Evolutionary conservation across 53 echinoderm and acorn worm species (phyloP).

Genomic region (Zoroaster sp.): DNA sequence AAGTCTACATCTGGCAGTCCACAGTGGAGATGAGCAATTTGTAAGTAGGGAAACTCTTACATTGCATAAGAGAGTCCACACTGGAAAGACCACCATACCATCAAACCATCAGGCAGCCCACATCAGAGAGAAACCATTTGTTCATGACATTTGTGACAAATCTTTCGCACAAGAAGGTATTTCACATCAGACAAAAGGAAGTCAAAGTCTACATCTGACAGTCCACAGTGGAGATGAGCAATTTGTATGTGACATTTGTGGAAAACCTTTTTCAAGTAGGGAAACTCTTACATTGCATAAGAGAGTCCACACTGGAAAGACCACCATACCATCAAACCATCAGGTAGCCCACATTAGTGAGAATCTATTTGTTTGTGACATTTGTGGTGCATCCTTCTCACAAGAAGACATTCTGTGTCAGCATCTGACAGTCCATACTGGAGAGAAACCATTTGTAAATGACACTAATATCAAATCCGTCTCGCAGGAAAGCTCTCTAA

Average conservation of each 20-base stretch:
- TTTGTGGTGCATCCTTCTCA: neutral
- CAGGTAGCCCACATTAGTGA: neutral
- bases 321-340: neutral
- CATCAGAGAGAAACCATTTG: neutral
- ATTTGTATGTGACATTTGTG: neutral
- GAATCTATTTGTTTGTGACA: neutral
- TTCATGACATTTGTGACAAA: neutral
- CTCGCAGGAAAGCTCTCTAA: too few relatives aligned
- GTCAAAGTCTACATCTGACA: neutral
- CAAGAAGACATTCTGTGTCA: neutral
- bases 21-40: neutral
- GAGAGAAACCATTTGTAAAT: neutral
- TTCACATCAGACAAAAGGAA: too few relatives aligned
- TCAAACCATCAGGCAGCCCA: neutral
- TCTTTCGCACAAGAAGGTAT: neutral
- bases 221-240: neutral
- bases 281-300: neutral
- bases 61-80: too few relatives aligned
- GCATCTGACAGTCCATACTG: neutral
- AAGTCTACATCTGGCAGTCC: neutral
- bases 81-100: too few relatives aligned
- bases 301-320: neutral
- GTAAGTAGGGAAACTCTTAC: too few relatives aligned
- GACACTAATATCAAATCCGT: too few relatives aligned
- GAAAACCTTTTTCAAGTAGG: neutral